Percentiles rank a stretch among this genome's conserved stretches.
Evolutionary conservation across 2,113 vertebrate species (phyloP).

Genomic region (Scophthalmus maximus): DNA sequence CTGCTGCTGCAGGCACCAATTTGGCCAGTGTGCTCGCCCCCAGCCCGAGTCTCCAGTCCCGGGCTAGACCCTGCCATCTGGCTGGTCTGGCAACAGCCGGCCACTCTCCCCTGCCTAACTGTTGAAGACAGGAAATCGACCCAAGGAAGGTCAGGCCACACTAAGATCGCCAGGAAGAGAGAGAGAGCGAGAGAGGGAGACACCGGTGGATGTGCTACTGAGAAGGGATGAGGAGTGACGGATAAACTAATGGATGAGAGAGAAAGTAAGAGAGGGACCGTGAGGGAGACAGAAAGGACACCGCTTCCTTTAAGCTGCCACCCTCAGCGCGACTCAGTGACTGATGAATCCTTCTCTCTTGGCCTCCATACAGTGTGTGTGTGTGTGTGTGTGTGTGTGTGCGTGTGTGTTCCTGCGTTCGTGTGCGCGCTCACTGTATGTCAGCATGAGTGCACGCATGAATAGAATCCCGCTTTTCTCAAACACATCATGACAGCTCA

Average conservation of each 20-base stretch:
- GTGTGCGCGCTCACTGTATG: constrained; percentile 11
- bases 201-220: constrained; percentile 9
- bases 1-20: constrained; percentile 68
- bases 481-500: constrained; percentile 80
- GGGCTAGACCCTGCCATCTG: constrained; percentile 73
- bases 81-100: constrained; percentile 63
- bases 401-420: constrained; percentile 10
- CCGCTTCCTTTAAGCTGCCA: constrained; percentile 64
- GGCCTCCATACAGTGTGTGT: constrained; percentile 20
- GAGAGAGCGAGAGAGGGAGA: constrained; percentile 9
- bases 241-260: constrained; percentile 63
- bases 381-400: constrained; percentile 2
- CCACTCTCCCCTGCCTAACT: constrained; percentile 40
- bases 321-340: constrained; percentile 65
- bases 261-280: constrained; percentile 54
- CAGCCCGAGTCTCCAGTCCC: constrained; percentile 38
- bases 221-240: constrained; percentile 39
- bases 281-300: constrained; percentile 68
- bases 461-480: constrained; percentile 61
- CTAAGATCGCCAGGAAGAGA: constrained; percentile 42
- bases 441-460: constrained; percentile 66
- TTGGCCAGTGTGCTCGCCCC: constrained; percentile 64
- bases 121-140: constrained; percentile 64
- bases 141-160: constrained; percentile 68
- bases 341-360: constrained; percentile 60